Conservation (phyloP, 2,113 vertebrate species). For the Chaetura pelagica region DNA sequence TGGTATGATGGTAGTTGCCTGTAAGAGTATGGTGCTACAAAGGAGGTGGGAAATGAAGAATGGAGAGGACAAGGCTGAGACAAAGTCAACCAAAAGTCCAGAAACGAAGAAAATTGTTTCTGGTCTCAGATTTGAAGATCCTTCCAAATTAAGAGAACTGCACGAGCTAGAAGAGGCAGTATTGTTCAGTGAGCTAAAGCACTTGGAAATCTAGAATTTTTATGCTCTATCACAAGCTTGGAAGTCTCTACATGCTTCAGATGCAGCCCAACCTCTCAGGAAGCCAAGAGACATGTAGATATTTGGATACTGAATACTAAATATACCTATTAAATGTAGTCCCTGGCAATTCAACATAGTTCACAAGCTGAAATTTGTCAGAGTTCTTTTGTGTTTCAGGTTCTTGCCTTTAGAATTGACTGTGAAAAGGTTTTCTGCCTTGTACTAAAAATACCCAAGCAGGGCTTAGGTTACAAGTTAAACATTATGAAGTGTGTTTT, state of each 20-base stretch:
- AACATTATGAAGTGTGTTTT: conserved; percentile 33
- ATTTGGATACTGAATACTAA: background rate
- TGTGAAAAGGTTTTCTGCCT: background rate
- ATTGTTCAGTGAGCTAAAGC: background rate
- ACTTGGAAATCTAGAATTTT: background rate
- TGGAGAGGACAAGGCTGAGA: background rate
- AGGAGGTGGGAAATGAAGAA: background rate
- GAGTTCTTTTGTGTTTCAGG: background rate
- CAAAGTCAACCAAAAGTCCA: background rate
- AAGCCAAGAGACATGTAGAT: background rate
- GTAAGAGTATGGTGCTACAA: background rate
- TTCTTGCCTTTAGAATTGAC: background rate
- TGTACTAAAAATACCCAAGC: background rate
- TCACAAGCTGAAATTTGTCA: background rate
- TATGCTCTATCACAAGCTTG: background rate
- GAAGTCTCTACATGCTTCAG: background rate
- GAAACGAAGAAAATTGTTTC: background rate
- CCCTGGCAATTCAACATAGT: background rate
- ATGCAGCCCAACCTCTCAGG: background rate
- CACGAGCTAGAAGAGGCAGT: background rate
- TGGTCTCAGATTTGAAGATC: background rate
- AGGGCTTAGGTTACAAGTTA: background rate
- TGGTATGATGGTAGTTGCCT: background rate
- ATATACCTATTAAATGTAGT: background rate
- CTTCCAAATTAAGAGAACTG: background rate